Evolutionary conservation across 1,140 invertebrate genomes (phyloP).

Genomic region (Bicyclus anynana): DNA sequence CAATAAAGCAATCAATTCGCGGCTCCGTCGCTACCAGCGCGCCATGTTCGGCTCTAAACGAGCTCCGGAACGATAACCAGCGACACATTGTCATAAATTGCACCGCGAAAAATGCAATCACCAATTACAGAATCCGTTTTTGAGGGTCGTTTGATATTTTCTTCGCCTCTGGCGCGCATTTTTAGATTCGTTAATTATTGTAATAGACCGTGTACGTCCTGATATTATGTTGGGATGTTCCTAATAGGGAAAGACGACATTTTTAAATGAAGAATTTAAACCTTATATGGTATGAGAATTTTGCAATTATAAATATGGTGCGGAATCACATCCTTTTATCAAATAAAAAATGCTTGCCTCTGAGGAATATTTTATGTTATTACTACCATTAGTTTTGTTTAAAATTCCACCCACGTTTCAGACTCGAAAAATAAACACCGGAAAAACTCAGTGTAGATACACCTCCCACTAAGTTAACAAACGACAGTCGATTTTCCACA

Average conservation of each 20-base stretch:
- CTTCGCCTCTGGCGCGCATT: neutral
- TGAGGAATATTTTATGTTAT: too few species aligned
- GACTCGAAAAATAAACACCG: too few species aligned
- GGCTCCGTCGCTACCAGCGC: constrained; percentile 22
- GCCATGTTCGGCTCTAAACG: constrained; percentile 37
- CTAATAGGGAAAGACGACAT: neutral
- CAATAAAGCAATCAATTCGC: constrained; percentile 66
- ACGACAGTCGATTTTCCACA: too few species aligned
- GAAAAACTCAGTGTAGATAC: too few species aligned
- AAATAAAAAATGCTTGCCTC: neutral
- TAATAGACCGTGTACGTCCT: neutral
- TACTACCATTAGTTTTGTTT: too few species aligned
- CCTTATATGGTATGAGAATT: neutral
- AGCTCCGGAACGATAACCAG: constrained; percentile 22
- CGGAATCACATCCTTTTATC: neutral
- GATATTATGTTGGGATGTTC: neutral
- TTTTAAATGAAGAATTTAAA: neutral
- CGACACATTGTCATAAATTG: constrained; percentile 1
- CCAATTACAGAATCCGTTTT: constrained; percentile 1
- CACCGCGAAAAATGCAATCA: neutral
- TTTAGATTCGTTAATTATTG: neutral
- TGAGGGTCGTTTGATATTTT: neutral
- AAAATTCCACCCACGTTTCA: too few species aligned
- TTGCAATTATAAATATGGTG: neutral
- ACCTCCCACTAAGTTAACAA: too few species aligned